Conservation (phyloP, 2,113 vertebrate genomes). For the Steatornis caripensis region DNA sequence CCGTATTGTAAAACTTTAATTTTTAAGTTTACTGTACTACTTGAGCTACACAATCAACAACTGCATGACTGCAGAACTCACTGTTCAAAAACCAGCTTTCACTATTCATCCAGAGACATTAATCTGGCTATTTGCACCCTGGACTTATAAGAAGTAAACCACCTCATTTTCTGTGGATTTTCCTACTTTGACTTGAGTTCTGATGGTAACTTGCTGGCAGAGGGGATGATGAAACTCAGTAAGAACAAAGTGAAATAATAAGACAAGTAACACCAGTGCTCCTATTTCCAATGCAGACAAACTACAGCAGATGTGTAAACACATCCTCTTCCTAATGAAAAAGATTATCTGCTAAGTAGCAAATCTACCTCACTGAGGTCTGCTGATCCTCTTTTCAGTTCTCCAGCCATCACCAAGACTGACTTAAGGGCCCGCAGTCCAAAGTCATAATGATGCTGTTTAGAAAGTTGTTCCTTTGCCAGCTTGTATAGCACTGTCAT, state of each 20-base stretch:
- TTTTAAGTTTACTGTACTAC: neutral
- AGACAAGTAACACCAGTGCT: neutral
- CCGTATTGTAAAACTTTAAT: neutral
- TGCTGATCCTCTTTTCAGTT: slow-evolving; percentile 89
- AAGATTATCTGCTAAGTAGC: neutral
- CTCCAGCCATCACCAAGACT: slow-evolving; percentile 94
- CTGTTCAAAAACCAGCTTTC: neutral
- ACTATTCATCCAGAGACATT: neutral
- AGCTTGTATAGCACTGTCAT: slow-evolving; percentile 98
- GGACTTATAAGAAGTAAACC: neutral
- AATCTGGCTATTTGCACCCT: neutral
- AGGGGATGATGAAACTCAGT: neutral
- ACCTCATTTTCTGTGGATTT: neutral
- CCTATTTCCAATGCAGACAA: neutral
- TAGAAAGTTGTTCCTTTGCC: slow-evolving; percentile 91
- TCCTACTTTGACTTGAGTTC: neutral
- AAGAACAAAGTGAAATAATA: neutral
- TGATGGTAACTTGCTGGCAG: neutral
- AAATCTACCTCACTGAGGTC: slow-evolving; percentile 86
- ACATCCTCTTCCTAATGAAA: neutral
- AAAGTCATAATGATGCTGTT: slow-evolving; percentile 97
- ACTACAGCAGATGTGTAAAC: neutral
- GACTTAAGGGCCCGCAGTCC: slow-evolving; percentile 93
- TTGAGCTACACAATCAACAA: neutral
- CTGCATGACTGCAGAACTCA: neutral